Evolutionary conservation across 2,888 invertebrate species (phyloP).

Genomic region (Steinernema carpocapsae): DNA sequence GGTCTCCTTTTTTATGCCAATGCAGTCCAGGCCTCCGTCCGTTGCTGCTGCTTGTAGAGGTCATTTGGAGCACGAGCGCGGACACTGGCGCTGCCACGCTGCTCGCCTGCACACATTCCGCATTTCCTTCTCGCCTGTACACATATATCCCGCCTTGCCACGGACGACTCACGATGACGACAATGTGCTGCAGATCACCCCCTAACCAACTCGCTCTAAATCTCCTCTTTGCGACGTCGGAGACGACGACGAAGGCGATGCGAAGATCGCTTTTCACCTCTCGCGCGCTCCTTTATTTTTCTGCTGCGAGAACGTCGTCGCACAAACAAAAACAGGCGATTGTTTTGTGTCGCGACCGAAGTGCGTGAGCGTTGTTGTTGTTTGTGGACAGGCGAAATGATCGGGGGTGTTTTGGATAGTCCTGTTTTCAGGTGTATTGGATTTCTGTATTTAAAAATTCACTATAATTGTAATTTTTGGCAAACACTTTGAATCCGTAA

Average conservation of each 20-base stretch:
- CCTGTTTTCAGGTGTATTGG: too few species aligned
- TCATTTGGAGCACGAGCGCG: constrained; percentile 29
- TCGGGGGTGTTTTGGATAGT: too few species aligned
- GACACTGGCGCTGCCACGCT: constrained; percentile 3
- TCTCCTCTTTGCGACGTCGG: too few species aligned
- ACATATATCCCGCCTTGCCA: background rate
- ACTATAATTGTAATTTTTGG: too few species aligned
- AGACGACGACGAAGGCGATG: background rate
- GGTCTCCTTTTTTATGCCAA: too few species aligned
- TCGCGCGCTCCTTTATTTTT: background rate
- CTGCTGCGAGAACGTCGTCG: background rate
- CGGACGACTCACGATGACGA: background rate
- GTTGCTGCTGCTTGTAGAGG: constrained; percentile 7
- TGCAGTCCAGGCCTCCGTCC: too few species aligned
- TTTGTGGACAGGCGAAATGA: too few species aligned
- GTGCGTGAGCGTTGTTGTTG: too few species aligned
- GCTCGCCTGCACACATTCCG: background rate
- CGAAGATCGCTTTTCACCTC: background rate
- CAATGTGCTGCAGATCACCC: too few species aligned
- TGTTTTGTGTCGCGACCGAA: background rate
- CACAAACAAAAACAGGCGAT: constrained; percentile 5
- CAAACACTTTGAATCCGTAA: too few species aligned
- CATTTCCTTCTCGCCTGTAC: background rate
- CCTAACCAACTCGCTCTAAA: too few species aligned
- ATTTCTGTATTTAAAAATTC: too few species aligned